Evolutionary conservation across 2,797 vertebrate species (phyloP), one percentile per base, ranked within the genome.

Genomic region (Danio choprae): DNA sequence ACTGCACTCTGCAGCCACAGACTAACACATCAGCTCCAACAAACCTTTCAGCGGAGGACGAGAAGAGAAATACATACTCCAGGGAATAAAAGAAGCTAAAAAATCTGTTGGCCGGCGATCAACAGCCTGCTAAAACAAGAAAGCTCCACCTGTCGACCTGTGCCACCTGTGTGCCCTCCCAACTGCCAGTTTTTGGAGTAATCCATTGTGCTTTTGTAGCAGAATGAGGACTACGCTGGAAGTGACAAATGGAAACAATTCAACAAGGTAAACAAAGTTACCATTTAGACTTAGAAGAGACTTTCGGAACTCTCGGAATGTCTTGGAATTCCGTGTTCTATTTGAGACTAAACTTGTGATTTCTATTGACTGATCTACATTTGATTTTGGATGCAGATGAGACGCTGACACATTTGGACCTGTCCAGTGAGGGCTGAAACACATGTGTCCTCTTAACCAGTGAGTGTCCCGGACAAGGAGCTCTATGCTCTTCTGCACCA

Each of bases 131-230:
- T 50, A 68, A 77, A 67, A 59, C 51, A 4, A 29, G 40, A 8
- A 71, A 55, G 70, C 41, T 74, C 68, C 65, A 70, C 81, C 77
- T 46, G 41, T 48, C 83, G 80, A 83, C 72, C 20, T 69, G 0
- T 59, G 63, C 82, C 91, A 88, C 90, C 91, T 89, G 89, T 87
- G 85, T n/a, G 72, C 20, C 77, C 58, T 44, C 44, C 48, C 11
- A 84, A 62, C 83, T 20, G 7, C 82, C 50, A 36, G 86, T 84
- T 79, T 85, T 87, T 76, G 89, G 88, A 91, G 77, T 50, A 76
- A 68, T 60, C 18, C 38, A 3, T 43, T 68, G 77, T 80, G 68
- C 44, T 80, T 43, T 46, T 88, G 71, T 76, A 86, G 90, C 91
- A 91, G 89, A 88, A 87, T 74, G 55, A 70, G 44, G 65, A 68